These are phyloP conservation scores for Microctenopoma stevenorrisi DNA, from an alignment of 2,797 vertebrate genomes.

Conservation along the genomic window DNA sequence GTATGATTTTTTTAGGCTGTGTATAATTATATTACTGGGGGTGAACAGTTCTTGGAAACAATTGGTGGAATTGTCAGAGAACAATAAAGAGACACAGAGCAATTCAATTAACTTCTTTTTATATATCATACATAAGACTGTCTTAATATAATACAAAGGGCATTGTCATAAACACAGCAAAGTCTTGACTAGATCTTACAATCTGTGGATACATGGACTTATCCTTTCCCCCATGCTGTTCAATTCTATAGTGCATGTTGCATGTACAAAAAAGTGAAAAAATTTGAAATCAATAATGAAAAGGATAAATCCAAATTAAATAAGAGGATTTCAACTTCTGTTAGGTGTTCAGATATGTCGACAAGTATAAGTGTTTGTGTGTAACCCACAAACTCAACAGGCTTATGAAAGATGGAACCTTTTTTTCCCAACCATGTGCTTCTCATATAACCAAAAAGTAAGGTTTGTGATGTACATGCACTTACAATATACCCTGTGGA, in stretches of 20 bases:
- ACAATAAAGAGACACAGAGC: conserved; percentile 89
- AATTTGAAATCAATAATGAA: conserved; percentile 80
- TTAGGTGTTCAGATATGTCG: conserved; percentile 83
- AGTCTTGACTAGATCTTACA: conserved; percentile 99
- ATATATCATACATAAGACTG: conserved; percentile 99
- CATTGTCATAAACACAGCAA: conserved; percentile 99
- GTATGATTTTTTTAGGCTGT: neutral
- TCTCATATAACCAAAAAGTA: conserved; percentile 85
- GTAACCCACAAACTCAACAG: conserved; percentile 83
- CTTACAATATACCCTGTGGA: conserved; percentile 88
- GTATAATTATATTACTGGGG: neutral
- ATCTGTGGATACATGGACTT: conserved; percentile 99
- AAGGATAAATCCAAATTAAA: conserved; percentile 81
- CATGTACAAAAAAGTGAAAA: conserved; percentile 85
- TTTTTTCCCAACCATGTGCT: conserved; percentile 85
- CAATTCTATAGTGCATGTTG: conserved; percentile 99
- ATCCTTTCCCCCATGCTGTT: conserved; percentile 99
- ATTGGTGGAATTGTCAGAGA: conserved; percentile 11
- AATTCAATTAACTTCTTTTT: conserved; percentile 99
- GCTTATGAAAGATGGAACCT: conserved; percentile 84
- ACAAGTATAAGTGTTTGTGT: conserved; percentile 82
- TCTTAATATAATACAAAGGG: conserved; percentile 99
- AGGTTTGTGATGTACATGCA: conserved; percentile 87
- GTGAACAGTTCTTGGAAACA: conserved; percentile 42
- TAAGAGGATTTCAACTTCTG: conserved; percentile 82